Evolutionary conservation across 2,888 invertebrate species (phyloP), one percentile per base, ranked within the genome.

Genomic region (Encarsia formosa): DNA sequence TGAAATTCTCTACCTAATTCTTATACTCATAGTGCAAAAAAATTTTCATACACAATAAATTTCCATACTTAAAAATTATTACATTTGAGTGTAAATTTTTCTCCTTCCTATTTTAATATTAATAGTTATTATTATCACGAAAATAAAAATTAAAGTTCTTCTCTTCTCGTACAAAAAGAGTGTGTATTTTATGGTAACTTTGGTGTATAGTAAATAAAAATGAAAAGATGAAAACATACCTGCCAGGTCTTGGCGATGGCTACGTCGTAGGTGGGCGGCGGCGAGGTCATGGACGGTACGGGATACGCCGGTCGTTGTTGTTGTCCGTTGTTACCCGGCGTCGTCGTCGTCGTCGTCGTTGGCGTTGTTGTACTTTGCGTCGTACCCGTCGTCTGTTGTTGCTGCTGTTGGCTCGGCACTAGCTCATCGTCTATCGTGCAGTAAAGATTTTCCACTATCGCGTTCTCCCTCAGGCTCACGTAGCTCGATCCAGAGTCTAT

Each of bases 231-330:
- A n/a, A n/a, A n/a, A n/a, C 61, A 62, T 51, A 73, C 73, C 69
- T 72, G 72, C 63, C 67, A 68, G 57, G 69, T 64, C 63, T 70
- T 70, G 43, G 69, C 69, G 48, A 70, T 68, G 16, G 72, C 70
- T 15, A 67, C 72, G 51, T 73, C 73, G 58, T 73, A 73, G n/a
- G 72, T 73, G 31, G 73, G 73, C 29, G 73, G 73, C 20, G 73
- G 73, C 26, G 73, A 73, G 43, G 69, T 71, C 71, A 73, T 73
- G 29, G 72, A 70, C 34, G 72, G 73, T 54, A 72, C 61, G 11
- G 65, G 63, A 56, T 72, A 68, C 48, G 68, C 59, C 4, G 65
- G 62, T 26, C 60, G 64, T 31, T 62, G 64, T 20, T 65, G 63
- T 50, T 65, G 62, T 67, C 39, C 61, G 60, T 34, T 49, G 49